A percentile compares a stretch with the other conserved stretches of the same genome.
These are phyloP conservation scores for Turritopsis rubra DNA, from an alignment of 30 jellyfish, hydroid and myxozoan genomes.

Conservation along the genomic window DNA sequence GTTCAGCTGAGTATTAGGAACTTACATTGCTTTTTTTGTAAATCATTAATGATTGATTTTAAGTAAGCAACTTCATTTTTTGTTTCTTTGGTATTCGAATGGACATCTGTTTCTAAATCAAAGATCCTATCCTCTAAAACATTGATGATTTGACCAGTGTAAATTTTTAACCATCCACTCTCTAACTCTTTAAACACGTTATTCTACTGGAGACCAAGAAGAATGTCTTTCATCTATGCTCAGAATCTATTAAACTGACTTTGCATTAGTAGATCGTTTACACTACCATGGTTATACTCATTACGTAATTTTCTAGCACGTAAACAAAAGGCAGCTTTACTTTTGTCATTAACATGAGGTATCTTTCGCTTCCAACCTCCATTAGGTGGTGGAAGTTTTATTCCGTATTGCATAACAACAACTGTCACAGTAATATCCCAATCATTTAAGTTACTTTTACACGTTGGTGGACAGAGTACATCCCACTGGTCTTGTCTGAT, in stretches of 20 bases:
- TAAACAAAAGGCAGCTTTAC: slow-evolving; percentile 17
- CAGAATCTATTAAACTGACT: neutral
- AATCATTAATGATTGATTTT: no score
- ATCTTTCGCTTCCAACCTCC: slow-evolving; percentile 13
- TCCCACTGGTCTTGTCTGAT: slow-evolving; percentile 10
- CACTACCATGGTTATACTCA: neutral
- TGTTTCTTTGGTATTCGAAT: no score
- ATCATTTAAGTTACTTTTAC: slow-evolving; percentile 1
- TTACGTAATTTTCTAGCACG: slow-evolving; percentile 4
- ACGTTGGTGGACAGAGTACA: neutral
- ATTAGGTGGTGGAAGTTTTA: neutral
- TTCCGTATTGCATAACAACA: neutral
- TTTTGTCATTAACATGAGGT: neutral
- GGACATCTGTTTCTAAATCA: neutral
- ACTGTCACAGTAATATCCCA: slow-evolving; percentile 5
- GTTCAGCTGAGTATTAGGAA: no score
- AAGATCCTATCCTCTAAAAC: neutral
- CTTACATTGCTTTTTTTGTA: no score
- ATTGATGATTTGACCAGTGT: neutral
- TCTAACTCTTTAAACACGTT: slow-evolving; percentile 4
- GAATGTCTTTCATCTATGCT: neutral
- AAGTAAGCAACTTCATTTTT: no score
- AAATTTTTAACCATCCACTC: neutral
- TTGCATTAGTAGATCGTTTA: neutral
- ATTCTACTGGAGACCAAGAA: neutral